Conservation (phyloP, 2,113 vertebrate genomes). For the Meles meles region DNA sequence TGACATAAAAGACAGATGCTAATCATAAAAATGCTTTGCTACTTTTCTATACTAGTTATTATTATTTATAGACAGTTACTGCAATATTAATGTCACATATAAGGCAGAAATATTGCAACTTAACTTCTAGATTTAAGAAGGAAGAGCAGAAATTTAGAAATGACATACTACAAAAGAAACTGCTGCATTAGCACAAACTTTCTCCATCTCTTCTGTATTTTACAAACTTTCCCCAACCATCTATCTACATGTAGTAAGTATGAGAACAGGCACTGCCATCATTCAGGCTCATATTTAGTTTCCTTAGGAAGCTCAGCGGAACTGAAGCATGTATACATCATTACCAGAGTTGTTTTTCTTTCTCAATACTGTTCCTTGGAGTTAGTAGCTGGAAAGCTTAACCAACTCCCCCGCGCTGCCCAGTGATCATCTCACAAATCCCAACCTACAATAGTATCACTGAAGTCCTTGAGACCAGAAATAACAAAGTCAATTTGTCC, state of each 20-base stretch:
- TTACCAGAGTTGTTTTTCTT: not conserved
- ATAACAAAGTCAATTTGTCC: not conserved
- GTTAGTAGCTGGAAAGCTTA: not conserved
- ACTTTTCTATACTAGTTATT: not conserved
- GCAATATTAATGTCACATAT: not conserved
- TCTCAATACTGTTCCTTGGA: not conserved
- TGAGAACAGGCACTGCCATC: not conserved
- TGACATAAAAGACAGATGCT: slow-evolving; percentile 6
- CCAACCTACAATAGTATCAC: not conserved
- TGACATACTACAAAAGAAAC: not conserved
- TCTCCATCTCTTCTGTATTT: not conserved
- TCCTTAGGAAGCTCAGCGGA: not conserved
- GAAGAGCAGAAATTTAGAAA: not conserved
- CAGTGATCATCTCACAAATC: not conserved
- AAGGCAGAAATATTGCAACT: not conserved
- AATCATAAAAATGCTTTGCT: slow-evolving; percentile 22
- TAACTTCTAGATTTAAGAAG: not conserved
- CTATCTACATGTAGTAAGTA: not conserved
- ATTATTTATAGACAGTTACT: not conserved
- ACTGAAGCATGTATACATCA: not conserved
- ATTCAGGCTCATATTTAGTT: not conserved
- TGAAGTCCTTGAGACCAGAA: not conserved
- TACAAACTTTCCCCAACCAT: not conserved
- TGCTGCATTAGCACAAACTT: not conserved
- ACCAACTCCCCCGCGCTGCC: not conserved